phyloP scores from a whole-genome alignment of 2,113 vertebrate genomes.

The Phalacrocorax brasilianus region DNA sequence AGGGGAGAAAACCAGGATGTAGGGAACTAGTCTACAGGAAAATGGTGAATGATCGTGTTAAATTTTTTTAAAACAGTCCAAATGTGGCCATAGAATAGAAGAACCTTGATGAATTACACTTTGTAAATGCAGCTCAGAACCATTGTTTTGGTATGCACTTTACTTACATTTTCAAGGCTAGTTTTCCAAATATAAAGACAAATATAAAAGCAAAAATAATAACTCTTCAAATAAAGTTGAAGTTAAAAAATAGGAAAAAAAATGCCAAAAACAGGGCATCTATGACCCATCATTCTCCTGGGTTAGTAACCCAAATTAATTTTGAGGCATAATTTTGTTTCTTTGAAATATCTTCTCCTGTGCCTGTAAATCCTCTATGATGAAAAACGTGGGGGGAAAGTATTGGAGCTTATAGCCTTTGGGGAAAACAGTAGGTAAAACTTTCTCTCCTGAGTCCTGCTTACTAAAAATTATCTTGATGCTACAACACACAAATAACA shows the following conservation, averaged over 20 bases:
- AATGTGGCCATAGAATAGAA: not conserved
- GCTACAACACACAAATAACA: not conserved
- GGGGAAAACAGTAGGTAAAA: not conserved
- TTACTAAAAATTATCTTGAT: not conserved
- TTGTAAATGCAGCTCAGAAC: not conserved
- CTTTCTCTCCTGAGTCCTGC: rapidly evolving
- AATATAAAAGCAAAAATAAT: not conserved
- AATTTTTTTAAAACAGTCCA: not conserved
- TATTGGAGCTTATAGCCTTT: not conserved
- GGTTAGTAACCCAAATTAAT: not conserved
- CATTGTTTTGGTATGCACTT: not conserved
- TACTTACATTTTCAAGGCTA: not conserved
- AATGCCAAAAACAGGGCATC: not conserved
- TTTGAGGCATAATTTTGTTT: not conserved
- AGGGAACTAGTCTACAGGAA: not conserved
- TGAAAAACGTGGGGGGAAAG: not conserved
- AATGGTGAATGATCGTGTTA: not conserved
- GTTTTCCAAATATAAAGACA: not conserved
- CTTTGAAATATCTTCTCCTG: not conserved
- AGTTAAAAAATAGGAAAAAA: not conserved
- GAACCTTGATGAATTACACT: not conserved
- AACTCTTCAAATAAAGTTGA: not conserved
- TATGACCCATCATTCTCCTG: not conserved
- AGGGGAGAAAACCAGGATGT: not conserved
- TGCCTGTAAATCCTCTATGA: not conserved